Conservation (phyloP, 2,113 vertebrate genomes). For the Thermophis baileyi region DNA sequence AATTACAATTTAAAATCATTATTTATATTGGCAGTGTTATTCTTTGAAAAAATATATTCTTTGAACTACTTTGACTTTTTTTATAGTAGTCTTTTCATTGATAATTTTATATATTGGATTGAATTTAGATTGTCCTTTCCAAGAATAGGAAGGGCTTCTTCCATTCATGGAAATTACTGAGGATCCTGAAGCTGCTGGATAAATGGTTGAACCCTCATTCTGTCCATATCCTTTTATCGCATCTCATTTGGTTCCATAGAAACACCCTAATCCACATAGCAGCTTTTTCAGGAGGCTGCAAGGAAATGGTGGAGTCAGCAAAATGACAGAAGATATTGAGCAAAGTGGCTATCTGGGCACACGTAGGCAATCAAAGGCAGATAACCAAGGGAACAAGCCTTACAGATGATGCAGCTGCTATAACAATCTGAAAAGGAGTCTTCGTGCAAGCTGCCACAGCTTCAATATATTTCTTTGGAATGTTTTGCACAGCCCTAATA, state of each 20-base stretch:
- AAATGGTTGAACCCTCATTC: background rate
- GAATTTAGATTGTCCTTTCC: background rate
- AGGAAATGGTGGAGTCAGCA: background rate
- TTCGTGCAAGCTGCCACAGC: background rate
- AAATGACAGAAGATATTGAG: background rate
- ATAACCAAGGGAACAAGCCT: background rate
- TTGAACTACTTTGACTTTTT: background rate
- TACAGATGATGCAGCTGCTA: background rate
- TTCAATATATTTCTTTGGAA: background rate
- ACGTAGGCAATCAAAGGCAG: background rate
- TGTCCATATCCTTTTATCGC: background rate
- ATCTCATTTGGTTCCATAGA: background rate
- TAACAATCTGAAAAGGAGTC: background rate
- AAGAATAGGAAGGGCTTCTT: background rate
- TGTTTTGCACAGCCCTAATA: background rate
- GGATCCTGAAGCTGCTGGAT: background rate
- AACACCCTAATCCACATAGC: background rate
- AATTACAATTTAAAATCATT: background rate
- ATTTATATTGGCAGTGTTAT: background rate
- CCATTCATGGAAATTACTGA: background rate
- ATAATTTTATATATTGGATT: background rate
- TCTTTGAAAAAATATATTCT: background rate
- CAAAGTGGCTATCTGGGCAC: background rate
- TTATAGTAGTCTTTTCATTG: background rate
- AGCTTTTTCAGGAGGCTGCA: background rate